Conservation (phyloP, 1,140 invertebrate species). For the Drosophila setifemur region DNA sequence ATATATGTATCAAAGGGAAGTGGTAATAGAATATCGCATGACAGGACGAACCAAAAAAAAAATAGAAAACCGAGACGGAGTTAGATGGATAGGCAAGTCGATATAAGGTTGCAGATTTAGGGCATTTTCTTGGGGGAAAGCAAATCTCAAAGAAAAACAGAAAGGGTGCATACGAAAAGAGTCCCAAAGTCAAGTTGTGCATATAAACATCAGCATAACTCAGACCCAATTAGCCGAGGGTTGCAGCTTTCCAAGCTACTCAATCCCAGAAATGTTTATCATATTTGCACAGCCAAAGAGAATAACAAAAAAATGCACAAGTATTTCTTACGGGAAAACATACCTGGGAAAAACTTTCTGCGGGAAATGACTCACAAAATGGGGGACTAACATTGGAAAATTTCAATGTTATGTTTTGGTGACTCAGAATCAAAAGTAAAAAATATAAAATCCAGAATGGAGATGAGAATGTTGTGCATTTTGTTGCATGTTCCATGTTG, state of each 20-base stretch:
- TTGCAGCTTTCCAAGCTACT: not conserved
- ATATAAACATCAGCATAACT: conserved; percentile 10
- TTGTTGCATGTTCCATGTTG: conserved; percentile 48
- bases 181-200: conserved; percentile 18
- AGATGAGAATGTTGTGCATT: conserved; percentile 27
- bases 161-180: conserved; percentile 3
- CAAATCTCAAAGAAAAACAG: not conserved
- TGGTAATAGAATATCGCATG: conserved; percentile 30
- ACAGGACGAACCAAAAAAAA: too few species aligned
- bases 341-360: conserved; percentile 10
- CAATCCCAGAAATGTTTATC: conserved; percentile 14
- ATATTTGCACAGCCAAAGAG: conserved; percentile 14
- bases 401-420: conserved; percentile 52
- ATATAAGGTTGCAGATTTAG: conserved; percentile 24
- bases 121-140: conserved; percentile 9
- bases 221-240: conserved; percentile 24
- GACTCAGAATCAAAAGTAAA: conserved; percentile 10
- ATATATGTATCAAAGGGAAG: conserved; percentile 41
- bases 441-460: not conserved
- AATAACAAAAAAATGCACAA: conserved; percentile 9
- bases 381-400: conserved; percentile 24
- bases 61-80: conserved; percentile 20
- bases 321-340: conserved; percentile 37
- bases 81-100: conserved; percentile 27
- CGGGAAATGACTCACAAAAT: conserved; percentile 36